Conservation (phyloP, 2,113 vertebrate genomes). For the Dryoscopus gambensis region DNA sequence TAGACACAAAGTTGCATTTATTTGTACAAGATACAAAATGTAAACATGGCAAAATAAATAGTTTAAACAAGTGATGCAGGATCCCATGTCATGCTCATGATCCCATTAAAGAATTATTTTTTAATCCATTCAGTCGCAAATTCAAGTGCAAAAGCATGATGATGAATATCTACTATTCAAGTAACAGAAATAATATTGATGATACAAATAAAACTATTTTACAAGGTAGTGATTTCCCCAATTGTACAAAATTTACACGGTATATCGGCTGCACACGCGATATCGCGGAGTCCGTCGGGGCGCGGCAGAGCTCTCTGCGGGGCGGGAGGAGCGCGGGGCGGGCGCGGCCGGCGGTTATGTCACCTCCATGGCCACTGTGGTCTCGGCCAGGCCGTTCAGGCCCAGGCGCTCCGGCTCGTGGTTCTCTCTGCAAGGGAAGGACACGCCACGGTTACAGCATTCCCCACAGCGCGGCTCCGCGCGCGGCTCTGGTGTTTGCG, state of each 20-base stretch:
- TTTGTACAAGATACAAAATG: slow-evolving; percentile 97
- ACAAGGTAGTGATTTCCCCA: slow-evolving; percentile 95
- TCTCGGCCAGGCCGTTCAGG: slow-evolving; percentile 89
- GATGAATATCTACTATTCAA: slow-evolving; percentile 95
- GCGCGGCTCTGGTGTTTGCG: fast-evolving
- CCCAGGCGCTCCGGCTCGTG: slow-evolving; percentile 86
- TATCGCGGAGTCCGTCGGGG: slow-evolving; percentile 76
- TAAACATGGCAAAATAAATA: slow-evolving; percentile 99
- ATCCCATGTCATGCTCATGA: slow-evolving; percentile 92
- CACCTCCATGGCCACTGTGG: slow-evolving; percentile 92
- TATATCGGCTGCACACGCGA: slow-evolving; percentile 82
- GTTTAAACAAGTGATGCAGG: slow-evolving; percentile 91
- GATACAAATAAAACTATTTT: slow-evolving; percentile 97
- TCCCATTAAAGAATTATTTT: slow-evolving; percentile 89
- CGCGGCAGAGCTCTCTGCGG: too few relatives aligned
- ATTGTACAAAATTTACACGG: slow-evolving; percentile 96
- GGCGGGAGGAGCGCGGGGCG: too few relatives aligned
- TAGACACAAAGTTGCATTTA: slow-evolving; percentile 93
- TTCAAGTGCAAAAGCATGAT: slow-evolving; percentile 96
- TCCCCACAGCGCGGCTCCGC: fast-evolving
- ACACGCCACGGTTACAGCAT: background rate
- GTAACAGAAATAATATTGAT: slow-evolving; percentile 96
- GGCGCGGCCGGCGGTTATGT: slow-evolving; percentile 79
- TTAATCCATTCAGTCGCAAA: slow-evolving; percentile 89
- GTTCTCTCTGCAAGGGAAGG: slow-evolving; percentile 77